phyloP scores from a whole-genome alignment of 2,797 vertebrate genomes.

The Ara ararauna region DNA sequence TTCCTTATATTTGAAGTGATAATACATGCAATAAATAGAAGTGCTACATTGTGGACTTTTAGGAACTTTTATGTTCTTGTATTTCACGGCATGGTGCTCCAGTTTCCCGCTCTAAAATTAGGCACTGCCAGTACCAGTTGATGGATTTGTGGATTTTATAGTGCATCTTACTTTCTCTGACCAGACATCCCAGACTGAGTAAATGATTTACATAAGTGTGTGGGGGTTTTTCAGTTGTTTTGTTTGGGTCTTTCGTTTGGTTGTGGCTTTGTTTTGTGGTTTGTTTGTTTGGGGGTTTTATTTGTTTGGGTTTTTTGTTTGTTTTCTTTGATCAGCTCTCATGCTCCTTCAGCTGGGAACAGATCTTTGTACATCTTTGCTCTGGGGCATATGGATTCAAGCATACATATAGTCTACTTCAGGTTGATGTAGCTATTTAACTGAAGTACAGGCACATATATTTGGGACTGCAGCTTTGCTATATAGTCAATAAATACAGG shows the following conservation, averaged over 20 bases:
- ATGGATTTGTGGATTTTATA: background rate
- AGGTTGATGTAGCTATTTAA: background rate
- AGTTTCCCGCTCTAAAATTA: background rate
- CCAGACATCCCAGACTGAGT: background rate
- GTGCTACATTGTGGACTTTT: background rate
- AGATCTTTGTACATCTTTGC: background rate
- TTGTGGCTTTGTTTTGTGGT: background rate
- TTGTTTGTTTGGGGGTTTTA: background rate
- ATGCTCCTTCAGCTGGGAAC: background rate
- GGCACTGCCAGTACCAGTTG: background rate
- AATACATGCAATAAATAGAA: background rate
- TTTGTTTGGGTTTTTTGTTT: background rate
- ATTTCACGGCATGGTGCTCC: background rate
- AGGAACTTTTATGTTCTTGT: background rate
- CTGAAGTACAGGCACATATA: background rate
- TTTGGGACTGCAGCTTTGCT: background rate
- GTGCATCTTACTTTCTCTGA: background rate
- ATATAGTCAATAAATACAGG: background rate
- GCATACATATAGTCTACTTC: background rate
- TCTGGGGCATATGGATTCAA: background rate
- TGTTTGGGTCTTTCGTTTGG: background rate
- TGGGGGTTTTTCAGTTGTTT: fast-evolving
- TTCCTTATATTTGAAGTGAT: background rate
- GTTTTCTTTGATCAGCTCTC: background rate
- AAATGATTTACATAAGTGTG: background rate